Evolutionary conservation across 2,797 vertebrate species (phyloP).

Genomic region (Picus viridis): DNA sequence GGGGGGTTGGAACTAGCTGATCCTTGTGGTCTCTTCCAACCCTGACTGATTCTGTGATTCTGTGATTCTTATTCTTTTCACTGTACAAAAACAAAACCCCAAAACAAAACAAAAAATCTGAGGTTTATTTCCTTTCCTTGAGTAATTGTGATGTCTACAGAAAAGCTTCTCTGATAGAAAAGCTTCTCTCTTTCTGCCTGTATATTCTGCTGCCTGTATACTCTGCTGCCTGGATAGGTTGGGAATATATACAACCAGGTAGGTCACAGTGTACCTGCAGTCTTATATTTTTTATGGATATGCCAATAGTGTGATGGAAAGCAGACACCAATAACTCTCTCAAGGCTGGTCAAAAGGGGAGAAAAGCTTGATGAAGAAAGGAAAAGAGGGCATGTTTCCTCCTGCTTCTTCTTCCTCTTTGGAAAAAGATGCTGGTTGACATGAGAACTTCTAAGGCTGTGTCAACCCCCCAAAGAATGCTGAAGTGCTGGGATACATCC

Average conservation of each 20-base stretch:
- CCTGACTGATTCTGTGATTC: too few species aligned
- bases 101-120: accelerated
- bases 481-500: too few species aligned
- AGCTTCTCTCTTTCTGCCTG: not conserved
- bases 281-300: accelerated
- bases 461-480: not conserved
- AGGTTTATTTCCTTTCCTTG: not conserved
- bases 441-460: not conserved
- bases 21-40: too few species aligned
- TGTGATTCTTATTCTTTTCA: not conserved
- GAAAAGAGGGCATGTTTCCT: not conserved
- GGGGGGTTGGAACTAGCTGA: too few species aligned
- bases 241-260: not conserved
- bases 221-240: not conserved
- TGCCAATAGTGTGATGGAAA: not conserved
- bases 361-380: not conserved
- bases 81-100: not conserved
- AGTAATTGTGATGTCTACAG: not conserved
- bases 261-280: accelerated
- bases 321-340: not conserved
- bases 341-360: not conserved
- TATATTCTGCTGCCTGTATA: not conserved
- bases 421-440: not conserved
- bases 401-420: not conserved
- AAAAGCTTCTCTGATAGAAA: not conserved